phyloP scores from a whole-genome alignment of 2,888 invertebrate genomes.

The Pachydiplax longipennis region DNA sequence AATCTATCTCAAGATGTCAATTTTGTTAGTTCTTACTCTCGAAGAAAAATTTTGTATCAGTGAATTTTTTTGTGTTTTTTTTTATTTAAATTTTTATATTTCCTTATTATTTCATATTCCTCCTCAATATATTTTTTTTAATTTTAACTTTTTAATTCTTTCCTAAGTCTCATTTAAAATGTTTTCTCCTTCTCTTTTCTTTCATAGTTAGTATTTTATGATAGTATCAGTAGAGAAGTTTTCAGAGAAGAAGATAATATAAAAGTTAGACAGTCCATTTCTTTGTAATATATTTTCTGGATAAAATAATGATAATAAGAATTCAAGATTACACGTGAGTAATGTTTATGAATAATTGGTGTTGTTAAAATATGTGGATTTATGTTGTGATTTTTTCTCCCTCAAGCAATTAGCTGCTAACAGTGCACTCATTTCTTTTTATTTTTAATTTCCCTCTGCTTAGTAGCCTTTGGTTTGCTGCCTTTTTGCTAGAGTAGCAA shows the following conservation, averaged over 20 bases:
- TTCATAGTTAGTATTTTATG: background rate
- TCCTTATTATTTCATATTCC: slow-evolving; percentile 47
- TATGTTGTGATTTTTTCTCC: background rate
- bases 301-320: background rate
- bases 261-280: background rate
- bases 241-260: background rate
- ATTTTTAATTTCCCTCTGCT: background rate
- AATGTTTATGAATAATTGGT: slow-evolving; percentile 27
- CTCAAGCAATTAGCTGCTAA: slow-evolving; percentile 34
- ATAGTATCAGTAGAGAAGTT: background rate
- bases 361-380: slow-evolving; percentile 27
- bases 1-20: background rate
- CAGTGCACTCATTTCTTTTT: slow-evolving; percentile 17
- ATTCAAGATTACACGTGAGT: slow-evolving; percentile 36
- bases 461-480: slow-evolving; percentile 33
- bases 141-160: slow-evolving; percentile 45
- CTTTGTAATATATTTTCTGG: background rate
- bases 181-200: background rate
- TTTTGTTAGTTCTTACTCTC: background rate
- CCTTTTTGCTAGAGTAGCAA: slow-evolving; percentile 38
- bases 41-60: background rate
- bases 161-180: slow-evolving; percentile 4
- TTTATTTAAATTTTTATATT: slow-evolving; percentile 47
- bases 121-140: slow-evolving; percentile 47
- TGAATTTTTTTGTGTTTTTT: slow-evolving; percentile 22